Percentiles rank a stretch among this genome's conserved stretches.
Evolutionary conservation across 2,888 invertebrate genomes (phyloP).

Genomic region (Orthosia incerta): DNA sequence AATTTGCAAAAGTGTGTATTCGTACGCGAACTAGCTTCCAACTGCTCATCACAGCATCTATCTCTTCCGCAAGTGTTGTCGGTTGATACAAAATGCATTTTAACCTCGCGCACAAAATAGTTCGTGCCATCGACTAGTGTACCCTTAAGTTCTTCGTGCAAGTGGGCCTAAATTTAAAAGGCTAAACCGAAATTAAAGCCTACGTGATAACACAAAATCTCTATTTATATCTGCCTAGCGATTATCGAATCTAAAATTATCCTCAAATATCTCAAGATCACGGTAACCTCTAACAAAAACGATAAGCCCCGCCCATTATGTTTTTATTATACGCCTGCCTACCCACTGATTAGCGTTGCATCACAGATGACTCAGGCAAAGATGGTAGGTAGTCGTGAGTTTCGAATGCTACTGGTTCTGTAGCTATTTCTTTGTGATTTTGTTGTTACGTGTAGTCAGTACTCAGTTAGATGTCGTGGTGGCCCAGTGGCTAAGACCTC

Average conservation of each 20-base stretch:
- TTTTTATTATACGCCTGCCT: slow-evolving; percentile 33
- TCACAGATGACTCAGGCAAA: slow-evolving; percentile 57
- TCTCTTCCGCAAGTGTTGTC: no score
- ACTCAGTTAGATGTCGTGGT: no score
- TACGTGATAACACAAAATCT: background rate
- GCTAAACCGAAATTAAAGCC: background rate
- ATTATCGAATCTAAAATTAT: slow-evolving; percentile 31
- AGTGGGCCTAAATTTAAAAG: no score
- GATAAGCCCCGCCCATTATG: slow-evolving; percentile 27
- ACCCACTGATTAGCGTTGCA: slow-evolving; percentile 51
- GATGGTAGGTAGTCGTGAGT: background rate
- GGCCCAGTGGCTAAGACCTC: no score
- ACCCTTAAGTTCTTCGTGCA: no score
- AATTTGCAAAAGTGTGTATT: no score
- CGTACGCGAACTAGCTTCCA: no score
- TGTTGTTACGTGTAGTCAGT: no score
- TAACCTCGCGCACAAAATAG: no score
- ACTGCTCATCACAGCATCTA: no score
- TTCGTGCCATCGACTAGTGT: no score
- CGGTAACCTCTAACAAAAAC: slow-evolving; percentile 56
- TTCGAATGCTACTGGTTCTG: slow-evolving; percentile 25
- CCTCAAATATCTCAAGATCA: slow-evolving; percentile 29
- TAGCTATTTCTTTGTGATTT: background rate
- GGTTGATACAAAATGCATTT: no score
- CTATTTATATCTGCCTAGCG: slow-evolving; percentile 6